phyloP scores from a whole-genome alignment of 37 sponge, comb jelly and placozoan genomes.

The Ephydatia muelleri region DNA sequence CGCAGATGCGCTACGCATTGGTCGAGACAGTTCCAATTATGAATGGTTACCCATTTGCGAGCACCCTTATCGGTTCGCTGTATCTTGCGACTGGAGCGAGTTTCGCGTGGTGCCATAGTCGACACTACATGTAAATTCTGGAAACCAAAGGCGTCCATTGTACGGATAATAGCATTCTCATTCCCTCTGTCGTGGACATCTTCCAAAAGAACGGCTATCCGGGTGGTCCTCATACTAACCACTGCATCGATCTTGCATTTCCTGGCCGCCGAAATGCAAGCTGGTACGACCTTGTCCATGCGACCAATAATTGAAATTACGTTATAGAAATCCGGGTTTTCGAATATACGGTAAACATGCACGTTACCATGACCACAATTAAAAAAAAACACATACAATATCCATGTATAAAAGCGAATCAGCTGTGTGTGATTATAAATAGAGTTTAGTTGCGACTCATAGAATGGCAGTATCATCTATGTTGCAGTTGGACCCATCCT shows the following conservation, averaged over 20 bases:
- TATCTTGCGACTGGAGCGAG: background rate
- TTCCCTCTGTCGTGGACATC: conserved; percentile 60
- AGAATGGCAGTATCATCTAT: background rate
- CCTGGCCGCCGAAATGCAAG: conserved; percentile 34
- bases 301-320: background rate
- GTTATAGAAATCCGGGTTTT: background rate
- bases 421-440: background rate
- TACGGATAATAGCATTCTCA: conserved; percentile 65
- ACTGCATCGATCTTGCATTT: conserved; percentile 44
- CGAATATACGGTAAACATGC: background rate
- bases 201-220: conserved; percentile 63
- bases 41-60: conserved; percentile 51
- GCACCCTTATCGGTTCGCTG: conserved; percentile 77
- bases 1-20: conserved; percentile 47
- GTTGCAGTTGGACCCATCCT: background rate
- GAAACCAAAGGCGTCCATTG: conserved; percentile 78
- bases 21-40: conserved; percentile 34
- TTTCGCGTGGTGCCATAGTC: background rate
- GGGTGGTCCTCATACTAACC: conserved; percentile 34
- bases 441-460: background rate
- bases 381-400: background rate
- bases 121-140: conserved; percentile 42
- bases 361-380: background rate
- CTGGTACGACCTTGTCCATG: conserved; percentile 1
- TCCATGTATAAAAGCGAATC: background rate